Evolutionary conservation across 1,140 invertebrate genomes (phyloP).

Genomic region (Pachypsylla venusta): DNA sequence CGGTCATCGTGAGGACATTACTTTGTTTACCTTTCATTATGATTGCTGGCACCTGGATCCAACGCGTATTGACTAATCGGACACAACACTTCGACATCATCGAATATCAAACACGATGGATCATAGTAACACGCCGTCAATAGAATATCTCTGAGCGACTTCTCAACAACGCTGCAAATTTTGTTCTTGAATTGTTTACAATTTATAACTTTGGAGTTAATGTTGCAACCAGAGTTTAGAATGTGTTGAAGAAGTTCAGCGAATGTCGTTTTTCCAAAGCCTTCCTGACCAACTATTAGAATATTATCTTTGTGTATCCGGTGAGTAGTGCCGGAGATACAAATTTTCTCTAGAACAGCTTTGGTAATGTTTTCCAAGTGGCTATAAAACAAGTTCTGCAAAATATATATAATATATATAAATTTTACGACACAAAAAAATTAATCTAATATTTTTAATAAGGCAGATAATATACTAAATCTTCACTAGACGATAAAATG

Average conservation of each 20-base stretch:
- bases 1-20: no score
- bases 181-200: conserved; percentile 3
- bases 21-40: no score
- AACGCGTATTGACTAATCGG: neutral
- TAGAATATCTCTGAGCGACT: neutral
- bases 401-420: neutral
- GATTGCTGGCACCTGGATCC: neutral
- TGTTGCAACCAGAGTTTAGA: neutral
- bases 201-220: neutral
- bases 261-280: neutral
- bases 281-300: neutral
- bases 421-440: no score
- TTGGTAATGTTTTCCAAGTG: neutral
- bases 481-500: no score
- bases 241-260: neutral
- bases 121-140: neutral
- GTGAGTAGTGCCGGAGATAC: neutral
- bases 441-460: no score
- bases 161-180: neutral
- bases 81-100: neutral
- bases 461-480: no score
- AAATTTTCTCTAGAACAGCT: neutral
- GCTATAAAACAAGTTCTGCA: neutral
- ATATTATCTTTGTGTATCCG: neutral
- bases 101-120: neutral